These are phyloP conservation scores for Pycnomerus fuliginosus DNA, from an alignment of 2,888 invertebrate species.

Conservation along the genomic window DNA sequence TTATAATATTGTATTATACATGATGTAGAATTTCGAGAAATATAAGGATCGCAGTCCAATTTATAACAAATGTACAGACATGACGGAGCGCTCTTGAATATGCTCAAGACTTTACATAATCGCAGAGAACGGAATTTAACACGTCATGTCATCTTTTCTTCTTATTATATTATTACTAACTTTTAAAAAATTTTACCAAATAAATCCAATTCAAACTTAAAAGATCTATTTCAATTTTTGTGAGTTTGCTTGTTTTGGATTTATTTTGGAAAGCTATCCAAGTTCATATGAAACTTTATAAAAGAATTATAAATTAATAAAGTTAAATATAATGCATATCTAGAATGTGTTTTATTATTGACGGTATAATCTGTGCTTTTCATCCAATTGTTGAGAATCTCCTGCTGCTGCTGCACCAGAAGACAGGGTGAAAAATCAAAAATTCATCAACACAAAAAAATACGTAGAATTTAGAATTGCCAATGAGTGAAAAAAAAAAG, in stretches of 20 bases:
- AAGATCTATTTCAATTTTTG: slow-evolving; percentile 27
- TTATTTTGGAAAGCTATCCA: slow-evolving; percentile 50
- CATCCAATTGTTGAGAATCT: background rate
- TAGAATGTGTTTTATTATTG: slow-evolving; percentile 32
- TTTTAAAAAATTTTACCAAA: slow-evolving; percentile 44
- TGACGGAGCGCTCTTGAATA: slow-evolving; percentile 40
- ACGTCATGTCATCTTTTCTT: slow-evolving; percentile 45
- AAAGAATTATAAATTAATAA: slow-evolving; percentile 56
- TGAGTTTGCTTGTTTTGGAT: slow-evolving; percentile 44
- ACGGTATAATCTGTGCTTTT: background rate
- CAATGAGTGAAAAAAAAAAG: no score
- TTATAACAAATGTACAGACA: slow-evolving; percentile 33
- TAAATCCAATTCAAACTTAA: slow-evolving; percentile 45
- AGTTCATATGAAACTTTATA: slow-evolving; percentile 55
- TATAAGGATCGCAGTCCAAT: slow-evolving; percentile 21
- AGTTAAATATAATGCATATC: slow-evolving; percentile 55
- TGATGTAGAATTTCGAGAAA: slow-evolving; percentile 37
- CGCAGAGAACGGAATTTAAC: no score
- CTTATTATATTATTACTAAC: slow-evolving; percentile 41
- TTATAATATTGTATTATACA: slow-evolving; percentile 43
- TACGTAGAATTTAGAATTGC: no score
- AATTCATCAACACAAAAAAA: no score
- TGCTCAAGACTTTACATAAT: slow-evolving; percentile 48
- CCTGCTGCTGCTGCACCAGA: background rate
- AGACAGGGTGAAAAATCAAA: no score